phyloP scores from a whole-genome alignment of 2,888 invertebrate species.

The Suillia variegata region DNA sequence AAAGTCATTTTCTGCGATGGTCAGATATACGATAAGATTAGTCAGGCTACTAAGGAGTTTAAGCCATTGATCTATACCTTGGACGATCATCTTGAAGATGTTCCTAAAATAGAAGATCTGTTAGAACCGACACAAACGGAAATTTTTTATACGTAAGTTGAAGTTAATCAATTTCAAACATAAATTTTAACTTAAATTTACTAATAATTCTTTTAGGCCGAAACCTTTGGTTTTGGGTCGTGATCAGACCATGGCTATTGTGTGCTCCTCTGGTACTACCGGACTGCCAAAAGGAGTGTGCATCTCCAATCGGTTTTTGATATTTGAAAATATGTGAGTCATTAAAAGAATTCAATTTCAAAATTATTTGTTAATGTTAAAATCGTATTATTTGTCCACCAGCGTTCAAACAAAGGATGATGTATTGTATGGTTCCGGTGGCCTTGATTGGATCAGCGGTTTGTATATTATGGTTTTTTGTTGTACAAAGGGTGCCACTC shows the following conservation, averaged over 20 bases:
- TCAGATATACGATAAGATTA: constrained; percentile 29
- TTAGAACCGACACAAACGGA: constrained; percentile 32
- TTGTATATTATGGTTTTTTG: too few species aligned
- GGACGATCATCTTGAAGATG: constrained; percentile 28
- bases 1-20: constrained; percentile 43
- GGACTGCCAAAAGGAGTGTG: constrained; percentile 45
- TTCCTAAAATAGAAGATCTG: constrained; percentile 28
- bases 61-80: constrained; percentile 29
- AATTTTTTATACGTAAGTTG: constrained; percentile 29
- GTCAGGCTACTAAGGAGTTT: constrained; percentile 31
- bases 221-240: constrained; percentile 27
- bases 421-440: too few species aligned
- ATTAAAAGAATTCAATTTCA: too few species aligned
- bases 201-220: constrained; percentile 30
- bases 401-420: too few species aligned
- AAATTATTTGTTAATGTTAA: too few species aligned
- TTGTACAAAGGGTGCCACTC: constrained; percentile 33
- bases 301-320: constrained; percentile 35
- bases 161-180: neutral
- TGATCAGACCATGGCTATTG: constrained; percentile 38
- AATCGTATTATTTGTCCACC: too few species aligned
- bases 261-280: constrained; percentile 47
- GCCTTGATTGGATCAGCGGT: too few species aligned
- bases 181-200: neutral
- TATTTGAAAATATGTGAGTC: too few species aligned